phyloP scores from a whole-genome alignment of 2,888 invertebrate species.

The Erannis defoliaria region DNA sequence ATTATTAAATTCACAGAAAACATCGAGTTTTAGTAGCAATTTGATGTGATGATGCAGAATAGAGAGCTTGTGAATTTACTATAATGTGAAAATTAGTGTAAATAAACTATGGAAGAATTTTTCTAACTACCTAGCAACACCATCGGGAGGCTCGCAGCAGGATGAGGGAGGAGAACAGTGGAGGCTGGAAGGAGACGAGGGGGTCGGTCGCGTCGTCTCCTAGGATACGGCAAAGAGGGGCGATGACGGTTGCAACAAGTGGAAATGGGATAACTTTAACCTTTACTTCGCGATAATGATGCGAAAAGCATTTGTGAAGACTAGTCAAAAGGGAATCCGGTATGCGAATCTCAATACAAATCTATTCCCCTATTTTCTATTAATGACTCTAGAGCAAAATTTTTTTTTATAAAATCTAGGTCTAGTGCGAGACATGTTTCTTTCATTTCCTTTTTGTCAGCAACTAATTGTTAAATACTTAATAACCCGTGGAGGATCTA shows the following conservation, averaged over 20 bases:
- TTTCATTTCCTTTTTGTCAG: no score
- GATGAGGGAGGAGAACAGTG: slow-evolving; percentile 11
- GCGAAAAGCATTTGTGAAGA: slow-evolving; percentile 21
- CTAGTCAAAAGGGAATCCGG: neutral
- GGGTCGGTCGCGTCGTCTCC: slow-evolving; percentile 59
- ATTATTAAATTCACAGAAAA: no score
- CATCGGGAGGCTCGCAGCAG: slow-evolving; percentile 12
- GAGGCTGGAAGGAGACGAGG: slow-evolving; percentile 19
- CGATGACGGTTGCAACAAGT: slow-evolving; percentile 74
- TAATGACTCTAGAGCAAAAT: no score
- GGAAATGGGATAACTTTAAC: slow-evolving; percentile 48
- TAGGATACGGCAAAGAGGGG: slow-evolving; percentile 63
- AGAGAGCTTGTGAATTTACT: no score
- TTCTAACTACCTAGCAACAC: slow-evolving; percentile 8
- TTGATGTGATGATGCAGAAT: no score
- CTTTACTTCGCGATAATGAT: slow-evolving; percentile 45
- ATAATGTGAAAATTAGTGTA: neutral
- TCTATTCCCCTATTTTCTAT: neutral
- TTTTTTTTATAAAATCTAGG: no score
- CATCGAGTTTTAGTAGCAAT: no score
- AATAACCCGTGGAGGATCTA: no score
- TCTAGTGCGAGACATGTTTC: no score
- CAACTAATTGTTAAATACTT: no score
- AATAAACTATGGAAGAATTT: neutral
- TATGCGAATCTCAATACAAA: neutral